Evolutionary conservation across 2,888 invertebrate species (phyloP).

Genomic region (Nomada ruficornis): DNA sequence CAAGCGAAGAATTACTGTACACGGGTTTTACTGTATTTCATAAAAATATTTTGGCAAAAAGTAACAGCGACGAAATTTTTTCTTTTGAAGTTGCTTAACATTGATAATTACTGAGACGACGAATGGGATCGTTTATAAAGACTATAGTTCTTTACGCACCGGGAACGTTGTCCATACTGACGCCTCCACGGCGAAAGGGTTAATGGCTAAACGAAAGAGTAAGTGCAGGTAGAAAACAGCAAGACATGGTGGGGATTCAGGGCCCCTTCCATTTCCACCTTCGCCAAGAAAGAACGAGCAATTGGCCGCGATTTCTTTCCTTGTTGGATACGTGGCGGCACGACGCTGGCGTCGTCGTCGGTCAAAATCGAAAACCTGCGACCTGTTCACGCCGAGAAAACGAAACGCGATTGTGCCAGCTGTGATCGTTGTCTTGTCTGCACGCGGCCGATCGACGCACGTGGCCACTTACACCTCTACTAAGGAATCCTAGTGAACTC

Average conservation of each 20-base stretch:
- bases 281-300: conserved; percentile 32
- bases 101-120: too few relatives aligned
- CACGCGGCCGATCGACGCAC: conserved; percentile 61
- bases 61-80: too few relatives aligned
- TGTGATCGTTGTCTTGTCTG: conserved; percentile 62
- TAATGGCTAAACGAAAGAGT: not conserved
- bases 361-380: conserved; percentile 62
- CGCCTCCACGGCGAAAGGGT: not conserved
- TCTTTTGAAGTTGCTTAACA: too few relatives aligned
- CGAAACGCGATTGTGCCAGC: conserved; percentile 60
- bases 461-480: conserved; percentile 41
- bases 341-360: conserved; percentile 69
- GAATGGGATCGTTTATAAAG: too few relatives aligned
- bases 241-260: not conserved
- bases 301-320: conserved; percentile 61
- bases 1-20: too few relatives aligned
- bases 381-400: conserved; percentile 33
- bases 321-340: conserved; percentile 63
- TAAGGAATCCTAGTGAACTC: conserved; percentile 8
- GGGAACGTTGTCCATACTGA: too few relatives aligned
- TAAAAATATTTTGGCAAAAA: too few relatives aligned
- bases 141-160: too few relatives aligned
- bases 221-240: not conserved
- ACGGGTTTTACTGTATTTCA: too few relatives aligned
- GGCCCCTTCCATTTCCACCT: conserved; percentile 39